Conservation (phyloP, 92 coral and sea anemone species). For the Actinostola sp. region DNA sequence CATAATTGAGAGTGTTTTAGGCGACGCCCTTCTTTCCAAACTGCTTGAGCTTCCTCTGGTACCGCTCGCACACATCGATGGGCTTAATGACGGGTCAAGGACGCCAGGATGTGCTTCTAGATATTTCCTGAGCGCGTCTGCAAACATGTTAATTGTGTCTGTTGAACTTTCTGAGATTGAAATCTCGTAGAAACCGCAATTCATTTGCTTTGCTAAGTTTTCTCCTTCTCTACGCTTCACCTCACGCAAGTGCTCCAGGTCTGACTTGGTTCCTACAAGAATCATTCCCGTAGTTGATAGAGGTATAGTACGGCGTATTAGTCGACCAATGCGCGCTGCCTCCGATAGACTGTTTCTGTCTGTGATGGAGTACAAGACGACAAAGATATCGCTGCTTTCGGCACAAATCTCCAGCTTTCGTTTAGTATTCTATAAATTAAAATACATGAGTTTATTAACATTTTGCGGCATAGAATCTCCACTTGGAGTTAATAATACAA, state of each 20-base stretch:
- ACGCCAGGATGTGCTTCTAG: conserved; percentile 45
- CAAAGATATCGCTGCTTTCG: conserved; percentile 82
- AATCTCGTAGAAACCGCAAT: conserved; percentile 89
- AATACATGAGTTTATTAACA: not conserved
- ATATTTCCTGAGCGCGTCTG: conserved; percentile 68
- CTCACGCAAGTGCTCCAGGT: conserved; percentile 77
- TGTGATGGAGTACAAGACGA: conserved; percentile 84
- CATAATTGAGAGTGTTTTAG: conserved; percentile 30
- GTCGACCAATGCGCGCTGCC: conserved; percentile 78
- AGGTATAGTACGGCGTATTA: conserved; percentile 60
- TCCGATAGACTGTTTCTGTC: conserved; percentile 81
- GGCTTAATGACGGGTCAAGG: conserved; percentile 1
- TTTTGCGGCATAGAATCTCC: not conserved
- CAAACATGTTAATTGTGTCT: conserved; percentile 76
- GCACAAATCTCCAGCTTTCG: conserved; percentile 73
- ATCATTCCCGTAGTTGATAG: conserved; percentile 63
- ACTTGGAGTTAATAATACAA: too few species aligned
- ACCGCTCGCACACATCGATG: conserved; percentile 6
- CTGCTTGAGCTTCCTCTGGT: conserved; percentile 28
- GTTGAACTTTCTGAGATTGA: conserved; percentile 78
- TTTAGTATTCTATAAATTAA: conserved; percentile 73
- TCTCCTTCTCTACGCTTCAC: conserved; percentile 79
- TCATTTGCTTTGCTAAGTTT: conserved; percentile 68
- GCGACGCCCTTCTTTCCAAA: conserved; percentile 7
- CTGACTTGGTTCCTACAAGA: conserved; percentile 87